Conservation (phyloP, 2,888 invertebrate genomes). For the Hypsopygia costalis region DNA sequence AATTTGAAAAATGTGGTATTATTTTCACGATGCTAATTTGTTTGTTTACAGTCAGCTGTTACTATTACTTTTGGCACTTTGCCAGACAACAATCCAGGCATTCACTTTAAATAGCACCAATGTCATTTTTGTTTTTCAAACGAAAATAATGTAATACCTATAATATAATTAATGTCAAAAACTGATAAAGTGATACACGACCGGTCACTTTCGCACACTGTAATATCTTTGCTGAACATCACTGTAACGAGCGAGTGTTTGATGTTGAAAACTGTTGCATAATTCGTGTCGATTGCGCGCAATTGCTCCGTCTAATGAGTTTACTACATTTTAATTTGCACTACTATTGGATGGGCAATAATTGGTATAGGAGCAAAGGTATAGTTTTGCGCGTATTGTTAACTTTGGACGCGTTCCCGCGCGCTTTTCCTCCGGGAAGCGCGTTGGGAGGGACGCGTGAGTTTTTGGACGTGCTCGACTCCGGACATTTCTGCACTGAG, state of each 20-base stretch:
- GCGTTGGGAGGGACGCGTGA: slow-evolving; percentile 46
- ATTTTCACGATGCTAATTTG: slow-evolving; percentile 51
- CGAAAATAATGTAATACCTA: slow-evolving; percentile 36
- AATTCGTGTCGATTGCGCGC: slow-evolving; percentile 55
- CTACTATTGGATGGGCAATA: slow-evolving; percentile 18
- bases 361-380: slow-evolving; percentile 19
- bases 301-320: slow-evolving; percentile 60
- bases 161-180: slow-evolving; percentile 16
- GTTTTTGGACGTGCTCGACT: slow-evolving; percentile 63
- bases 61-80: slow-evolving; percentile 50
- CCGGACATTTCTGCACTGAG: slow-evolving; percentile 77
- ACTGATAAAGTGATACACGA: slow-evolving; percentile 27
- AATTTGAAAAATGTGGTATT: slow-evolving; percentile 17
- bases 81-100: slow-evolving; percentile 64
- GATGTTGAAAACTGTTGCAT: slow-evolving; percentile 62
- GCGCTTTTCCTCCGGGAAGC: slow-evolving; percentile 39
- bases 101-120: slow-evolving; percentile 71
- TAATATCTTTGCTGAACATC: slow-evolving; percentile 58
- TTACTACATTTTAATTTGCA: slow-evolving; percentile 52
- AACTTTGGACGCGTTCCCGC: slow-evolving; percentile 21
- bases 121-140: slow-evolving; percentile 75
- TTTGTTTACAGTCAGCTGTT: slow-evolving; percentile 79
- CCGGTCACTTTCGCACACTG: slow-evolving; percentile 50
- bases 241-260: slow-evolving; percentile 40
- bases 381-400: slow-evolving; percentile 19